Evolutionary conservation across 2,797 vertebrate genomes (phyloP).

Genomic region (Oreochromis mossambicus): DNA sequence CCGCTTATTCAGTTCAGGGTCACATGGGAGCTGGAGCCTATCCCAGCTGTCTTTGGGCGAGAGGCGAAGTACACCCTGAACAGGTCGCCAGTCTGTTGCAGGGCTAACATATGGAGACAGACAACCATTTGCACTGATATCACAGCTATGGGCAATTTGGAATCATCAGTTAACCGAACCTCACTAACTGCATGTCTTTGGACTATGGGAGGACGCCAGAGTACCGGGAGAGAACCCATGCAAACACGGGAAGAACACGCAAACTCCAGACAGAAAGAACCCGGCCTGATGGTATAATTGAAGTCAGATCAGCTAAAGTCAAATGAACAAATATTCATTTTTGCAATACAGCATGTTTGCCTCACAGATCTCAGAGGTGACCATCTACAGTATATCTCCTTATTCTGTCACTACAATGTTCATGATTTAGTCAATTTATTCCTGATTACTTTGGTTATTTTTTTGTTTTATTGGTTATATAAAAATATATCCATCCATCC

Average conservation of each 20-base stretch:
- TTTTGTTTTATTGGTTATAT: not conserved
- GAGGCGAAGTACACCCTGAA: not conserved
- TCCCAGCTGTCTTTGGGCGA: not conserved
- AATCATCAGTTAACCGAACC: not conserved
- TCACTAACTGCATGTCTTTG: not conserved
- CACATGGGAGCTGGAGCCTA: not conserved
- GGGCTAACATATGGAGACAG: not conserved
- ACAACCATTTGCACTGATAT: not conserved
- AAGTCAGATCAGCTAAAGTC: not conserved
- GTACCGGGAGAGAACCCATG: not conserved
- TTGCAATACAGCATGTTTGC: not conserved
- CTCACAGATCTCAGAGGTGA: not conserved
- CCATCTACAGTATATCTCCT: not conserved
- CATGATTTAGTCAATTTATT: not conserved
- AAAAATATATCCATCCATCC: not conserved
- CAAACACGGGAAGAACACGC: not conserved
- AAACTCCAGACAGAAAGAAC: not conserved
- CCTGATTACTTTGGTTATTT: not conserved
- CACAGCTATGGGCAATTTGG: not conserved
- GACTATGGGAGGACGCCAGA: not conserved
- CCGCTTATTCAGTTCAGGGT: not conserved
- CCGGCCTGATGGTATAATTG: not conserved
- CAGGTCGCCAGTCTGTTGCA: not conserved
- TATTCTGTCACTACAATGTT: not conserved
- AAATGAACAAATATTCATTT: not conserved